Percentiles rank a stretch among this genome's conserved stretches.
Conservation (phyloP, 2,888 invertebrate genomes). For the Acronicta aceris region DNA sequence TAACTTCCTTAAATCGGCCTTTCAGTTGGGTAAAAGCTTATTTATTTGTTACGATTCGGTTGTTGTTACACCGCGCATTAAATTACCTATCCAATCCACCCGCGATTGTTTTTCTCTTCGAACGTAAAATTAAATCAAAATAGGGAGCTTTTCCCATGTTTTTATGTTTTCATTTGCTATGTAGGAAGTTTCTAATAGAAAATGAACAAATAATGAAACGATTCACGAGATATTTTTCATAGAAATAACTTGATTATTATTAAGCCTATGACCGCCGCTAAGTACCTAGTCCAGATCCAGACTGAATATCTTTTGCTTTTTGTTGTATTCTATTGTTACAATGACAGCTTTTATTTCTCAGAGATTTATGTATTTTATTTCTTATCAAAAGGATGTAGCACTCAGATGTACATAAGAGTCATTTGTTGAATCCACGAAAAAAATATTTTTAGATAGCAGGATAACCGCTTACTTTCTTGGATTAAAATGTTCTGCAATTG, state of each 20-base stretch:
- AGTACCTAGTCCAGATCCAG: neutral
- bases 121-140: conserved; percentile 33
- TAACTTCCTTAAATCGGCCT: conserved; percentile 26
- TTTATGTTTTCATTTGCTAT: conserved; percentile 18
- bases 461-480: conserved; percentile 11
- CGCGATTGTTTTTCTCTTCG: conserved; percentile 22
- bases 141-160: conserved; percentile 16
- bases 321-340: conserved; percentile 16
- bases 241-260: conserved; percentile 24
- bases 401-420: conserved; percentile 4
- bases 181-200: conserved; percentile 8
- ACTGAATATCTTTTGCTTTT: conserved; percentile 10
- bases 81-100: conserved; percentile 35
- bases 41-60: conserved; percentile 22
- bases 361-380: conserved; percentile 19
- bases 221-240: conserved; percentile 23
- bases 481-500: conserved; percentile 18
- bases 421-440: neutral
- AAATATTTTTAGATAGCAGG: conserved; percentile 9
- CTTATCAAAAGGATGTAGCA: conserved; percentile 14
- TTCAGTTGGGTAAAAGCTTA: conserved; percentile 22
- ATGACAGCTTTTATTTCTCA: conserved; percentile 13
- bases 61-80: conserved; percentile 26
- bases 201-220: conserved; percentile 12
- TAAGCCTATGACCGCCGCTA: no score